Percentiles rank a stretch among this genome's conserved stretches.
These are phyloP conservation scores for Chorisops tibialis DNA, from an alignment of 2,888 invertebrate genomes.

Conservation along the genomic window DNA sequence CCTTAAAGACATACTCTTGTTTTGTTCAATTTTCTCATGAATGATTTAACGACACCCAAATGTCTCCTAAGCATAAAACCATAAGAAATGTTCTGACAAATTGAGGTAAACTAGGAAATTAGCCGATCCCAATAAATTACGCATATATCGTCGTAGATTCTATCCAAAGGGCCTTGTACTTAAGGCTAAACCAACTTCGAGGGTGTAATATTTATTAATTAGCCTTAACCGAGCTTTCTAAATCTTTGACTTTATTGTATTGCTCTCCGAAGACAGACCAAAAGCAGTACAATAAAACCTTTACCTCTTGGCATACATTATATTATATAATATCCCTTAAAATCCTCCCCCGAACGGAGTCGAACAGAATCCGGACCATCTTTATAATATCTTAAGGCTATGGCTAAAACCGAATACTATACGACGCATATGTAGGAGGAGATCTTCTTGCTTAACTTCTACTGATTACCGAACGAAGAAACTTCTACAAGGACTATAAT, in stretches of 20 bases:
- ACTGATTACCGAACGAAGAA: neutral
- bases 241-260: constrained; percentile 29
- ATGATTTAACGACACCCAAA: constrained; percentile 20
- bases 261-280: constrained; percentile 27
- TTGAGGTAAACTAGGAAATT: constrained; percentile 28
- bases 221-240: constrained; percentile 29
- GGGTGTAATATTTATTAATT: constrained; percentile 39
- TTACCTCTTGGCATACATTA: neutral
- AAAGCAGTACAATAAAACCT: constrained; percentile 22
- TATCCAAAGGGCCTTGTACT: neutral
- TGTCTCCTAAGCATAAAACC: constrained; percentile 12
- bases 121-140: constrained; percentile 28
- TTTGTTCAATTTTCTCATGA: too few relatives aligned
- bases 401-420: constrained; percentile 9
- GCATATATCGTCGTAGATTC: neutral
- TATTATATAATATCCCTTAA: too few relatives aligned
- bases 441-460: neutral
- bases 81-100: constrained; percentile 26
- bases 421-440: neutral
- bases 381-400: constrained; percentile 22
- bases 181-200: constrained; percentile 30
- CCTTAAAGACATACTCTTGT: too few relatives aligned
- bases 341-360: neutral
- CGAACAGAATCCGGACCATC: neutral
- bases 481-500: neutral